Percentiles rank a stretch among this genome's conserved stretches.
Conservation (phyloP, 2,888 invertebrate species). For the Galerucella calmariensis region DNA sequence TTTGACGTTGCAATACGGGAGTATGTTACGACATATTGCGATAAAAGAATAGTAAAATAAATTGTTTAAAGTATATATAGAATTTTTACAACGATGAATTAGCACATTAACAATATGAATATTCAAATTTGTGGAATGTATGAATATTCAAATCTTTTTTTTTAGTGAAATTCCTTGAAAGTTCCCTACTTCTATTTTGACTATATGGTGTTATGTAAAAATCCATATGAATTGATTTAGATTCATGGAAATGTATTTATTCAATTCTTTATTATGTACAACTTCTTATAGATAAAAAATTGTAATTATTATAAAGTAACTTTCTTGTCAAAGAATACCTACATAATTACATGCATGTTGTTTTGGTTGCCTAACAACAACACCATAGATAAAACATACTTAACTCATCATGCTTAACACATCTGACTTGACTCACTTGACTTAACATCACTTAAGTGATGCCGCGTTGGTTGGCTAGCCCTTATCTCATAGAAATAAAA, state of each 20-base stretch:
- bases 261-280: no score
- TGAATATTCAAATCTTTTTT: background rate
- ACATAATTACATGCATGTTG: background rate
- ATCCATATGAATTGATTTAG: no score
- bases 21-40: slow-evolving; percentile 14
- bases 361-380: background rate
- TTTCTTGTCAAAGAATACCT: background rate
- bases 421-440: background rate
- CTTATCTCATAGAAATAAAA: no score
- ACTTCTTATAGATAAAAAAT: no score
- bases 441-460: background rate
- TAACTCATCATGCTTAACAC: background rate
- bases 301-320: no score
- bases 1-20: slow-evolving; percentile 22
- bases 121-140: slow-evolving; percentile 1
- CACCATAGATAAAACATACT: no score
- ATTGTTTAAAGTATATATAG: slow-evolving; percentile 11
- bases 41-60: slow-evolving; percentile 8
- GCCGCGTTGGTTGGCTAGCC: background rate
- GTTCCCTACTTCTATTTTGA: background rate
- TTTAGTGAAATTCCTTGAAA: background rate
- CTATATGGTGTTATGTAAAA: no score
- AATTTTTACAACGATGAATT: slow-evolving; percentile 22
- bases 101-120: background rate
- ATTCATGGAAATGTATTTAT: no score